Conservation (phyloP, 1,140 invertebrate genomes). For the Diabrotica virgifera region DNA sequence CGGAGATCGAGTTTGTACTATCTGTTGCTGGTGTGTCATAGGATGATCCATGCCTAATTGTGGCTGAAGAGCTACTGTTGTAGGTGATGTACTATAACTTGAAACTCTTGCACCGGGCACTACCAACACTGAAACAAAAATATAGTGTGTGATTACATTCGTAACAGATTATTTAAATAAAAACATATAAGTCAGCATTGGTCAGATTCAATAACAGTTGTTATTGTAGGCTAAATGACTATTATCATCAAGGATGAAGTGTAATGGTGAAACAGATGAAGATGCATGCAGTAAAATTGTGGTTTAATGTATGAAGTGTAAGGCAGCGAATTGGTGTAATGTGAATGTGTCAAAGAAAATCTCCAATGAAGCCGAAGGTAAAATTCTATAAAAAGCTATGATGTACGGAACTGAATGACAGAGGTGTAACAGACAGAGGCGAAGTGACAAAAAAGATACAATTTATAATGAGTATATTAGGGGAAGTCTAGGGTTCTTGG, state of each 20-base stretch:
- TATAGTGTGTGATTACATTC: neutral
- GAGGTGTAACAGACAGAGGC: too few species aligned
- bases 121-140: constrained; percentile 37
- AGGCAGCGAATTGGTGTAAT: too few species aligned
- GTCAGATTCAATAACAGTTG: neutral
- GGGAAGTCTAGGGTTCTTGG: too few species aligned
- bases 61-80: constrained; percentile 55
- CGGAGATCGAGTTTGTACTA: constrained; percentile 64
- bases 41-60: constrained; percentile 70
- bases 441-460: too few species aligned
- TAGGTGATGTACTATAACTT: constrained; percentile 78
- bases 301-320: too few species aligned
- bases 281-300: too few species aligned
- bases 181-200: neutral
- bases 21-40: constrained; percentile 59
- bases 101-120: constrained; percentile 61
- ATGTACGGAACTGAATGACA: too few species aligned
- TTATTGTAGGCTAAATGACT: neutral
- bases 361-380: too few species aligned
- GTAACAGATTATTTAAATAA: neutral
- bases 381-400: too few species aligned
- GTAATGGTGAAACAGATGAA: too few species aligned
- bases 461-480: too few species aligned
- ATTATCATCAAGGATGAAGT: neutral
- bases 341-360: too few species aligned